These are phyloP conservation scores for Hydra vulgaris DNA, from an alignment of 30 jellyfish, hydroid and myxozoan genomes.

Conservation along the genomic window DNA sequence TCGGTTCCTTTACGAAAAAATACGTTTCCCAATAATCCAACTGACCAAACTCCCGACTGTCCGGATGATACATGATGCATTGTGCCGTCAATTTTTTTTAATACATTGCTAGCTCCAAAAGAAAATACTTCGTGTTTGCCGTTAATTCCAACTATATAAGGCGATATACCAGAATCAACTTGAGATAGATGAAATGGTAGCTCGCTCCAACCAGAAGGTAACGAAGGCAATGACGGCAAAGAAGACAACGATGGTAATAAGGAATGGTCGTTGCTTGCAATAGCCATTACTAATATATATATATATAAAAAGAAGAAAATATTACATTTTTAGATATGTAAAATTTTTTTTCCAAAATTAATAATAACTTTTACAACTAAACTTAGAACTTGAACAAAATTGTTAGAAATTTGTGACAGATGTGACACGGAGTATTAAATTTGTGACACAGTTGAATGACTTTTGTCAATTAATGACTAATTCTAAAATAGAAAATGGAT, in stretches of 20 bases:
- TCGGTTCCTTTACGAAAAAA: conserved; percentile 43
- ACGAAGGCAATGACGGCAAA: neutral
- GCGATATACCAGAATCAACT: conserved; percentile 65
- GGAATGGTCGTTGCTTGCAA: neutral
- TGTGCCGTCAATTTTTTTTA: conserved; percentile 37
- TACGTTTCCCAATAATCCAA: conserved; percentile 64
- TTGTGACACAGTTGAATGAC: too few relatives aligned
- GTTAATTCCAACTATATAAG: conserved; percentile 55
- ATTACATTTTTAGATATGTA: too few relatives aligned
- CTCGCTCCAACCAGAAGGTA: conserved; percentile 76
- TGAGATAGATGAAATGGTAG: conserved; percentile 57
- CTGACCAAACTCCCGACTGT: conserved; percentile 83
- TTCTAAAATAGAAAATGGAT: too few relatives aligned
- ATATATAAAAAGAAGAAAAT: neutral
- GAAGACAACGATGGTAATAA: neutral
- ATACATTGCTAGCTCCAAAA: conserved; percentile 36
- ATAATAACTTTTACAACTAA: too few relatives aligned
- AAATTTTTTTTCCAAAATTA: too few relatives aligned
- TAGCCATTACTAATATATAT: neutral
- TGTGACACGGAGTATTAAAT: too few relatives aligned
- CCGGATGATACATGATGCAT: conserved; percentile 90
- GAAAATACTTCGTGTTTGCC: conserved; percentile 43
- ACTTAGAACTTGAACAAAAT: too few relatives aligned
- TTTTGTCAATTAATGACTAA: too few relatives aligned
- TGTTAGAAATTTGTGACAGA: too few relatives aligned